Percentiles rank a stretch among this genome's conserved stretches.
These are phyloP conservation scores for Calephelis perditalis DNA, from an alignment of 2,888 invertebrate genomes.

Conservation along the genomic window DNA sequence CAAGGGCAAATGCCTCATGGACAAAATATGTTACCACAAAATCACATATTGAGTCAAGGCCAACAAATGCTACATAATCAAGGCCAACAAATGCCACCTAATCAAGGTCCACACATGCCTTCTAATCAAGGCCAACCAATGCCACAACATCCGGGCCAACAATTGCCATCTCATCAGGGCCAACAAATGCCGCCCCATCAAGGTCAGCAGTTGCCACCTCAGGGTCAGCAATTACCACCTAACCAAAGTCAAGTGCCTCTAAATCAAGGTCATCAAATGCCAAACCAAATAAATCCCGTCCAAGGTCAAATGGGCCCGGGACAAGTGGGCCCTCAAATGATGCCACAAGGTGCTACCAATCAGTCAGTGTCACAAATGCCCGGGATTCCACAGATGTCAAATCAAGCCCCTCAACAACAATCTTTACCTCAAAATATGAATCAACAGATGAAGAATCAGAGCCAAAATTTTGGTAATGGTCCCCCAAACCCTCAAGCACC, in stretches of 20 bases:
- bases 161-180: conserved; percentile 42
- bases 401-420: conserved; percentile 33
- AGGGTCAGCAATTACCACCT: conserved; percentile 40
- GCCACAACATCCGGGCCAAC: conserved; percentile 41
- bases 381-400: conserved; percentile 21
- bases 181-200: conserved; percentile 3
- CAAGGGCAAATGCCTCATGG: conserved; percentile 32
- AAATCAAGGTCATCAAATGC: conserved; percentile 37
- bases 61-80: conserved; percentile 39
- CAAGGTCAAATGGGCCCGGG: conserved; percentile 20
- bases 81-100: conserved; percentile 36
- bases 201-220: conserved; percentile 37
- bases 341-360: conserved; percentile 32
- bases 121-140: conserved; percentile 36
- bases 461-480: conserved; percentile 37
- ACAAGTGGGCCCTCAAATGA: conserved; percentile 27
- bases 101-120: conserved; percentile 39
- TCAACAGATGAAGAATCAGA: conserved; percentile 28
- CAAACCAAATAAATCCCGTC: conserved; percentile 1
- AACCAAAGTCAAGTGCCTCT: conserved; percentile 38
- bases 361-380: conserved; percentile 37
- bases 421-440: conserved; percentile 31
- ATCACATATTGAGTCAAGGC: conserved; percentile 40
- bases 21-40: conserved; percentile 8
- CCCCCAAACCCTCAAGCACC: conserved; percentile 34